A percentile compares a stretch with the other conserved stretches of the same genome.
Evolutionary conservation across 2,113 vertebrate genomes (phyloP).

Genomic region (Camelus bactrianus): DNA sequence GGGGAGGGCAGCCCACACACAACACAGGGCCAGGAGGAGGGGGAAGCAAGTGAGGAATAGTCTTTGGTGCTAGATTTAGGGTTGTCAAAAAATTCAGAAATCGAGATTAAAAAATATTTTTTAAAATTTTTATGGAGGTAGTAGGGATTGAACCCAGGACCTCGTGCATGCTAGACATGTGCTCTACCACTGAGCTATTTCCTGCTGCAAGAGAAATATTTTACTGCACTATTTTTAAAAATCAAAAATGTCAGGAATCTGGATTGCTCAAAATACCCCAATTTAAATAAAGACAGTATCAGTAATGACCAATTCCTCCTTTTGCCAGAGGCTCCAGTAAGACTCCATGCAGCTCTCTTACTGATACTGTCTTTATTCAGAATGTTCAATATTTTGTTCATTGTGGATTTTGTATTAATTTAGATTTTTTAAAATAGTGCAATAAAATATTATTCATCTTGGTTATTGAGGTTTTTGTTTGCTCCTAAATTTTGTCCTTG

Average conservation of each 20-base stretch:
- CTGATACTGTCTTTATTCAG: not conserved
- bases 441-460: not conserved
- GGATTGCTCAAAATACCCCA: not conserved
- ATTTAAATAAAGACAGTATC: slow-evolving; percentile 13
- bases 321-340: not conserved
- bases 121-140: too few relatives aligned
- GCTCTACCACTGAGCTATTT: too few relatives aligned
- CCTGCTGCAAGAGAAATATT: not conserved
- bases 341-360: not conserved
- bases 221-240: not conserved
- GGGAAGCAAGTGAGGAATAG: not conserved
- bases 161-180: too few relatives aligned
- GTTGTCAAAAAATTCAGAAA: not conserved
- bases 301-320: not conserved
- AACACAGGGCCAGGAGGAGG: not conserved
- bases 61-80: not conserved
- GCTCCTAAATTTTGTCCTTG: not conserved
- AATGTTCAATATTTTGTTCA: not conserved
- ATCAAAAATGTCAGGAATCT: not conserved
- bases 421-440: not conserved
- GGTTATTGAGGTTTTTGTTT: slow-evolving; percentile 7
- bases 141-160: too few relatives aligned
- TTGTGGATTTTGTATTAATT: not conserved
- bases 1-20: not conserved
- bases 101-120: not conserved